Evolutionary conservation across 2,888 invertebrate genomes (phyloP), one percentile per base, ranked within the genome.

Genomic region (Apodemia zela): DNA sequence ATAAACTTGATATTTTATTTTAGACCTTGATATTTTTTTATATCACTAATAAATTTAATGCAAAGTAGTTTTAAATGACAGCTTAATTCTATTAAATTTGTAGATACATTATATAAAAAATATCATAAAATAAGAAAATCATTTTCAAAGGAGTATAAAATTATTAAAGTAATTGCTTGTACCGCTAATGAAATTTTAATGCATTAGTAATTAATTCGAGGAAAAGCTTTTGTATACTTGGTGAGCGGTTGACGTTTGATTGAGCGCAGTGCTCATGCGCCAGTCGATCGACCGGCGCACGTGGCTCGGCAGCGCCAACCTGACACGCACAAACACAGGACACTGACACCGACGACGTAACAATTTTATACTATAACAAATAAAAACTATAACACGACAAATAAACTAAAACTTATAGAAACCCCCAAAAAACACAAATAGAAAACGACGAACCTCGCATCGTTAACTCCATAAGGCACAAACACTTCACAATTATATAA

Each of bases 261-360:
- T 73, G 74, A 29, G 68, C 64, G 67, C 67, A 69, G 63, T 62
- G 80, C 87, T 85, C 85, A 74, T 72, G 87, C 89, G 88, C 82
- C 77, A 71, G 72, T 66, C 54, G 74, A 89, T 89, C 90, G 89
- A 89, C 86, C 89, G 75, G 79, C 80, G 82, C 75, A 87, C 87
- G 86, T 87, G 87, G 79, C 73, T 72, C 70, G 62, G 21, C 69
- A 63, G 64, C 68, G 65, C 66, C 67, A 66, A 15, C 65, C 67
- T 66, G 66, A 67, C 69, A 73, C 71, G 69, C 72, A 73, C 75
- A 71, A 73, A 75, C 74, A 75, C 72, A 70, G 68, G 68, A 66
- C 71, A 71, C 71, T 69, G 71, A 71, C 72, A 71, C 67, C 68
- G 65, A 59, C 17, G 62, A 63, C 42, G 38, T 60, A 42, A 51